phyloP scores from a whole-genome alignment of 2,888 invertebrate genomes.

The Ashinkailepas kermadecensis region DNA sequence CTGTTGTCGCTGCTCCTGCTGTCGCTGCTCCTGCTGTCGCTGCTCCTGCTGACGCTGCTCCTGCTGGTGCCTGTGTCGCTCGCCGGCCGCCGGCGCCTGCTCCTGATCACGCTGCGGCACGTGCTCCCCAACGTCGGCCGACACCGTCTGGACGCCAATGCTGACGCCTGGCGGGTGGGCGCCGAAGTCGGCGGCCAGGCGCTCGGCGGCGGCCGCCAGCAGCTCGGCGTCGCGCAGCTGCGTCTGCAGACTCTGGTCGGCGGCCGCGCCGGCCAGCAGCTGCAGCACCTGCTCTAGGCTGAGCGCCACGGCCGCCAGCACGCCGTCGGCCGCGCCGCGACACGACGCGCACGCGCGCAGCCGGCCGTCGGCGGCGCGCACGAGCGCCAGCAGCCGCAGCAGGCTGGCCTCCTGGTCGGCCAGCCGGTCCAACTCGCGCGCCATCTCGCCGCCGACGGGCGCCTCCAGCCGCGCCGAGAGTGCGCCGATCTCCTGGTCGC shows the following conservation, averaged over 20 bases:
- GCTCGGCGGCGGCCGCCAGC: not conserved
- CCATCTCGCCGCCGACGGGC: not conserved
- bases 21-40: not conserved
- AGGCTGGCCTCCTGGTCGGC: not conserved
- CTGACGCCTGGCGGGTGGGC: conserved; percentile 6
- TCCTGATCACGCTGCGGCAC: not conserved
- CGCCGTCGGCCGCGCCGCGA: not conserved
- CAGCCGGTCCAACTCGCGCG: not conserved
- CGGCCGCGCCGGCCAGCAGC: not conserved
- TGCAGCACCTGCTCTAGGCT: conserved; percentile 9
- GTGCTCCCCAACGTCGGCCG: not conserved
- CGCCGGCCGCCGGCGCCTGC: conserved; percentile 1
- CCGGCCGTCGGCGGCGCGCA: not conserved
- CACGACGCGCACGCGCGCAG: not conserved
- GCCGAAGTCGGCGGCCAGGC: not conserved
- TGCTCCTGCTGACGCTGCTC: not conserved
- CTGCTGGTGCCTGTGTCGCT: not conserved
- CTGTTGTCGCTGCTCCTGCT: not conserved
- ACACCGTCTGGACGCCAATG: not conserved
- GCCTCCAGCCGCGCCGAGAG: not conserved
- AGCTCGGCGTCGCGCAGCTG: conserved; percentile 1
- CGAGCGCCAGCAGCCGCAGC: not conserved
- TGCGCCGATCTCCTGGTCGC: not conserved
- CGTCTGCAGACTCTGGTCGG: conserved; percentile 4
- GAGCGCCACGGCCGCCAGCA: not conserved